Percentiles rank a stretch among this genome's conserved stretches.
Conservation (phyloP, 2,113 vertebrate species). For the Epinephelus cyanopodus region DNA sequence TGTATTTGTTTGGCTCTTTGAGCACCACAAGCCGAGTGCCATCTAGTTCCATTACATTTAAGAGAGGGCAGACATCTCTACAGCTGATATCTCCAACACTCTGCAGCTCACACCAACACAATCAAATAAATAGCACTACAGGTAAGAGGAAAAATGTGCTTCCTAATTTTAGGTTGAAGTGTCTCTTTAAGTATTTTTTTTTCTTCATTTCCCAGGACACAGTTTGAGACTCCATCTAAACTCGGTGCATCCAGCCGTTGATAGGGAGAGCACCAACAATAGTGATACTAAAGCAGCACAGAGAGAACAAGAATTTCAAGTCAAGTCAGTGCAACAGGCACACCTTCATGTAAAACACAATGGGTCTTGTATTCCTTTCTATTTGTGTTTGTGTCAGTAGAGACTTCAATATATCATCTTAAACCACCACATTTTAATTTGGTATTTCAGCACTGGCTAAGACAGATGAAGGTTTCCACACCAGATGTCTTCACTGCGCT, state of each 20-base stretch:
- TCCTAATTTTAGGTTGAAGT: too few species aligned
- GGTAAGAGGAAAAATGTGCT: too few species aligned
- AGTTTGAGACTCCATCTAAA: background rate
- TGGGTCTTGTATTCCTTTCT: background rate
- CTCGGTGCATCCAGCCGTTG: background rate
- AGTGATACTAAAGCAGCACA: background rate
- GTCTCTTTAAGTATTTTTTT: background rate
- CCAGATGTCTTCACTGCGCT: background rate
- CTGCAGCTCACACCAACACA: too few species aligned
- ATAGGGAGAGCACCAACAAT: background rate
- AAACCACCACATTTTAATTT: background rate
- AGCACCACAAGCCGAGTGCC: too few species aligned
- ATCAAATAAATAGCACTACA: too few species aligned
- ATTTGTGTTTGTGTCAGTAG: background rate
- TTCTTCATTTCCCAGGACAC: constrained; percentile 1
- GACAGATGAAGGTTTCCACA: background rate
- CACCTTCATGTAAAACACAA: constrained; percentile 7
- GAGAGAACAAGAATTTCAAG: constrained; percentile 34
- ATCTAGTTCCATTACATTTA: too few species aligned
- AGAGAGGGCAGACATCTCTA: too few species aligned
- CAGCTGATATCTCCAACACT: too few species aligned
- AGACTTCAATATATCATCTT: background rate
- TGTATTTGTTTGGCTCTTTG: too few species aligned
- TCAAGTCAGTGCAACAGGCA: background rate
- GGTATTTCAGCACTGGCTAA: background rate